These are phyloP conservation scores for Noctua pronuba DNA, from an alignment of 2,888 invertebrate species.

Conservation along the genomic window DNA sequence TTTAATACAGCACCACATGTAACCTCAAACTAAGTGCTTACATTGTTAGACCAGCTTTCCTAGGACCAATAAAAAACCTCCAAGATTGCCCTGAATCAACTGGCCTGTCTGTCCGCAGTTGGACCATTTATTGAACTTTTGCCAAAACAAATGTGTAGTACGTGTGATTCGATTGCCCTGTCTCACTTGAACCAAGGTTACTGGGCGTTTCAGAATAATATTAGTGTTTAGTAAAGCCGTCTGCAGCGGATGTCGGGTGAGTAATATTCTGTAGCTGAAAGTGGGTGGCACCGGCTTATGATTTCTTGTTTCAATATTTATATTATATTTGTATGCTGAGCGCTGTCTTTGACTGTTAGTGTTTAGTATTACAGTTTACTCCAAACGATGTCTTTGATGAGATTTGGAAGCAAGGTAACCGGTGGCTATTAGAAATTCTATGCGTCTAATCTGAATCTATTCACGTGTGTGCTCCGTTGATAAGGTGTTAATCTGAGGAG, in stretches of 20 bases:
- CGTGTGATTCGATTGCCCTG: slow-evolving; percentile 68
- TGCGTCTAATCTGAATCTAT: background rate
- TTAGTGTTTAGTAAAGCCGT: slow-evolving; percentile 40
- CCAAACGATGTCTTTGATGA: slow-evolving; percentile 7
- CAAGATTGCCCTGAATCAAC: slow-evolving; percentile 71
- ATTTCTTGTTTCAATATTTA: slow-evolving; percentile 59
- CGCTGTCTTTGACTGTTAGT: slow-evolving; percentile 31
- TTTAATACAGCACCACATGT: slow-evolving; percentile 17
- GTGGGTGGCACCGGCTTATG: slow-evolving; percentile 28
- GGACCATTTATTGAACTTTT: slow-evolving; percentile 74
- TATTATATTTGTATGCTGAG: slow-evolving; percentile 46
- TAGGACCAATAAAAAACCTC: slow-evolving; percentile 70
- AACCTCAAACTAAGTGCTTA: slow-evolving; percentile 48
- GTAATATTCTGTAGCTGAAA: slow-evolving; percentile 40
- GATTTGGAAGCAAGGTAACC: background rate
- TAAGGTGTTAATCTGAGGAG: slow-evolving; percentile 1
- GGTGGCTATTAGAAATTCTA: slow-evolving; percentile 9
- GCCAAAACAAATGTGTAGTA: slow-evolving; percentile 72
- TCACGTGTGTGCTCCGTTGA: background rate
- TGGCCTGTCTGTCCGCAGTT: slow-evolving; percentile 65
- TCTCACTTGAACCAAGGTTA: slow-evolving; percentile 64
- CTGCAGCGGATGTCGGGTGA: slow-evolving; percentile 44
- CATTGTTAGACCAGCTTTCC: slow-evolving; percentile 71
- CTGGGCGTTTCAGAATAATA: slow-evolving; percentile 51
- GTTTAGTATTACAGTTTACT: slow-evolving; percentile 1